Evolutionary conservation across 2,888 invertebrate species (phyloP).

Genomic region (Mystacides longicornis): DNA sequence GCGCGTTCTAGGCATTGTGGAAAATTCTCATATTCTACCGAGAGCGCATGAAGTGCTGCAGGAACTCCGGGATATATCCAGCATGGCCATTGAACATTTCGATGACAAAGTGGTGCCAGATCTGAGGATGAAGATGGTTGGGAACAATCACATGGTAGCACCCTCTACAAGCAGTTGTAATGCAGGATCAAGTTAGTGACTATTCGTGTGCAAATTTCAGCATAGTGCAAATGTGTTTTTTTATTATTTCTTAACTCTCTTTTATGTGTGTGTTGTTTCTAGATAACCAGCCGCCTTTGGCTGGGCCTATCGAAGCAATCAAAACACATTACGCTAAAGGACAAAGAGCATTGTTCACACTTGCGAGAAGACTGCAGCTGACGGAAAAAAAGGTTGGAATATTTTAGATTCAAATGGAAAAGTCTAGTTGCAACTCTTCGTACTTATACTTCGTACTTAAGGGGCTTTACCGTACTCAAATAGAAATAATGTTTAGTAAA

Average conservation of each 20-base stretch:
- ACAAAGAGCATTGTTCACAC: background rate
- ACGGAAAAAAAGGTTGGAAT: background rate
- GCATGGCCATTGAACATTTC: conserved; percentile 94
- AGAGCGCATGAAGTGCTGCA: conserved; percentile 79
- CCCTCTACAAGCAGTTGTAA: background rate
- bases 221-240: background rate
- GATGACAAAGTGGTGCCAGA: conserved; percentile 72
- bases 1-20: conserved; percentile 63
- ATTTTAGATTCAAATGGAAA: no score
- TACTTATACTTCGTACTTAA: no score
- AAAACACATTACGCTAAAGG: background rate
- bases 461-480: no score
- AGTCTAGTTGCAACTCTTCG: no score
- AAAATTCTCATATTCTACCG: conserved; percentile 55
- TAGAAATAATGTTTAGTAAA: no score
- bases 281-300: background rate
- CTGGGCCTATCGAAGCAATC: background rate
- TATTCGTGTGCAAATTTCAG: background rate
- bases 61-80: conserved; percentile 84
- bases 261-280: background rate
- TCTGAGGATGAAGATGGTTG: conserved; percentile 36
- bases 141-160: background rate
- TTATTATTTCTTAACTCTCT: background rate
- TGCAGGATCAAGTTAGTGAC: background rate
- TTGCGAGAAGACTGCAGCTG: background rate